A percentile compares a stretch with the other conserved stretches of the same genome.
Conservation (phyloP, 2,797 vertebrate genomes). For the Coracias cyanogaster region DNA sequence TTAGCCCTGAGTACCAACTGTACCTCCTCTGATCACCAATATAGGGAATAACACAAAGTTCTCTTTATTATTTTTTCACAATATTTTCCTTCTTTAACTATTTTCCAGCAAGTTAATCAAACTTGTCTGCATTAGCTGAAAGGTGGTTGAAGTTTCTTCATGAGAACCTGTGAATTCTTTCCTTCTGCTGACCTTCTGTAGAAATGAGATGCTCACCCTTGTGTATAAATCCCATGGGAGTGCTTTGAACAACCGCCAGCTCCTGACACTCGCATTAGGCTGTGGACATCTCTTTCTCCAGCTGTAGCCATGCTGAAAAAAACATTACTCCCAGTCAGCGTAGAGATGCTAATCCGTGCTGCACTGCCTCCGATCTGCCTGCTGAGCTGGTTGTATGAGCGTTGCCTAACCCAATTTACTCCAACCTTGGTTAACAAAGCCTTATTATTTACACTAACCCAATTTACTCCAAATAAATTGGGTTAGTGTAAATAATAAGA, state of each 20-base stretch:
- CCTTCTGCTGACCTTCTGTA: not conserved
- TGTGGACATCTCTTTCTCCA: not conserved
- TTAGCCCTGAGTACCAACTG: not conserved
- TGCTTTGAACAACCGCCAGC: not conserved
- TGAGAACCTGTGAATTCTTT: not conserved
- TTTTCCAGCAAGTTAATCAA: not conserved
- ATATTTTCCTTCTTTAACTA: not conserved
- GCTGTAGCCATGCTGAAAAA: not conserved
- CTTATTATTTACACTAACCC: too few relatives aligned
- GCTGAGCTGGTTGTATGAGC: rapidly evolving
- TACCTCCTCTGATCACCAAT: not conserved
- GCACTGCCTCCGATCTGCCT: rapidly evolving
- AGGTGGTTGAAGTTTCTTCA: not conserved
- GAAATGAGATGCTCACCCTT: not conserved
- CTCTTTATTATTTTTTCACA: not conserved
- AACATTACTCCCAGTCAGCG: not conserved
- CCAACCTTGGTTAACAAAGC: too few relatives aligned
- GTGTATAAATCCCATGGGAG: not conserved
- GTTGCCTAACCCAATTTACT: not conserved
- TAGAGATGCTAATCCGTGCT: rapidly evolving
- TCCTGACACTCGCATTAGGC: not conserved
- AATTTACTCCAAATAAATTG: not conserved
- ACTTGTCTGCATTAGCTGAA: not conserved
- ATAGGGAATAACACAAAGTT: not conserved
- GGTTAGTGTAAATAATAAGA: not conserved